A percentile compares a stretch with the other conserved stretches of the same genome.
Evolutionary conservation across 2,113 vertebrate species (phyloP).

Genomic region (Sebastes schlegelii): DNA sequence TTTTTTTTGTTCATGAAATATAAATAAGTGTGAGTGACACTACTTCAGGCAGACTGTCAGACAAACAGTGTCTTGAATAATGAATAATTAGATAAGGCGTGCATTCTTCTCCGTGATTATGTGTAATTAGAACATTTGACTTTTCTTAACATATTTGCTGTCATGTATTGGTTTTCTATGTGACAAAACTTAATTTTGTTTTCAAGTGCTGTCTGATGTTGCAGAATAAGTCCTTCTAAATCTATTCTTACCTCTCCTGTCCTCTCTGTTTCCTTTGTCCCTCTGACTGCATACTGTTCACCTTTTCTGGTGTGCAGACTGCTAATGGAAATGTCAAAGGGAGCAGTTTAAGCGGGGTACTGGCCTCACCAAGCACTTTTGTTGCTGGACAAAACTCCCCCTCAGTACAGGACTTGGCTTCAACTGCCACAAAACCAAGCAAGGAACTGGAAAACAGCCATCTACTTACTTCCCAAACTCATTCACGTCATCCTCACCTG

Average conservation of each 20-base stretch:
- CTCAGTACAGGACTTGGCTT: not conserved
- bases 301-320: constrained; percentile 51
- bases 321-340: constrained; percentile 31
- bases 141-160: constrained; percentile 19
- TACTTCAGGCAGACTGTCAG: constrained; percentile 50
- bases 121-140: not conserved
- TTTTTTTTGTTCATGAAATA: constrained; percentile 17
- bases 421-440: not conserved
- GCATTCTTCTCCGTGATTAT: constrained; percentile 23
- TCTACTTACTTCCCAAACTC: not conserved
- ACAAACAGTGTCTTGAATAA: constrained; percentile 31
- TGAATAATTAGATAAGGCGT: constrained; percentile 8
- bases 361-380: not conserved
- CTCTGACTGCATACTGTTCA: constrained; percentile 13
- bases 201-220: constrained; percentile 22
- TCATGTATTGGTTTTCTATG: constrained; percentile 10
- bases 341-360: constrained; percentile 8
- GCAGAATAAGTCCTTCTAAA: constrained; percentile 17
- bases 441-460: not conserved
- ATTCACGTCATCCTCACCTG: not conserved
- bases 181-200: constrained; percentile 23
- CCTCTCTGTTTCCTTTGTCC: constrained; percentile 22
- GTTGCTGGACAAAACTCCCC: constrained; percentile 13
- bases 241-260: constrained; percentile 15
- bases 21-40: constrained; percentile 20